These are phyloP conservation scores for Aspidiotus rigidus DNA, from an alignment of 2,888 invertebrate genomes.

Conservation along the genomic window DNA sequence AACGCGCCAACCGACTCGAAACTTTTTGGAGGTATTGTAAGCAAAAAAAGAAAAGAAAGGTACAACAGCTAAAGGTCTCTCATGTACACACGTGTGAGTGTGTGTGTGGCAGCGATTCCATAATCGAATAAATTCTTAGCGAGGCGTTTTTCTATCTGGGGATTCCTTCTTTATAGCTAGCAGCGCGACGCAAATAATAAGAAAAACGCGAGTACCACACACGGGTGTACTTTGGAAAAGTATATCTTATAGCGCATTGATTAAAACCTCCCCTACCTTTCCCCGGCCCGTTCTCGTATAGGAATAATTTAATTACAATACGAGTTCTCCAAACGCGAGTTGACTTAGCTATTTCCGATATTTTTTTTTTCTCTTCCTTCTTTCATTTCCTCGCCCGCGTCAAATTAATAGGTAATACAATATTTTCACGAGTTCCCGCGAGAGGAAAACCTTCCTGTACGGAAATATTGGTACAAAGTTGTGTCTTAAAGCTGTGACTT, in stretches of 20 bases:
- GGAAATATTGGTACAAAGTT: no score
- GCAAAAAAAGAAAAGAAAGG: not conserved
- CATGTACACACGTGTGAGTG: not conserved
- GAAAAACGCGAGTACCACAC: no score
- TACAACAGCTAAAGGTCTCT: not conserved
- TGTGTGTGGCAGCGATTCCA: not conserved
- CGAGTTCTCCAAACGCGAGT: no score
- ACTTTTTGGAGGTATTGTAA: no score
- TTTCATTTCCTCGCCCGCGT: not conserved
- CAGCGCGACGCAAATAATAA: not conserved
- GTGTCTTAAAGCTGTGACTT: no score
- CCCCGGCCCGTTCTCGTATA: not conserved
- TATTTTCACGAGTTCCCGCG: not conserved
- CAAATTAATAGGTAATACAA: not conserved
- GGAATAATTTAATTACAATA: conserved; percentile 7
- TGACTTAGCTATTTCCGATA: no score
- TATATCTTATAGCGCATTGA: conserved; percentile 3
- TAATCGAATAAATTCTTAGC: conserved; percentile 1
- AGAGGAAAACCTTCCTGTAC: no score
- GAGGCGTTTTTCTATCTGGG: conserved; percentile 1
- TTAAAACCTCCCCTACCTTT: not conserved
- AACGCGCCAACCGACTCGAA: no score
- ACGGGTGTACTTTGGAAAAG: no score
- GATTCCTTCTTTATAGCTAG: not conserved
- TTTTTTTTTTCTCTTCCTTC: no score